Conservation (phyloP, 2,797 vertebrate genomes). For the Denticeps clupeoides region DNA sequence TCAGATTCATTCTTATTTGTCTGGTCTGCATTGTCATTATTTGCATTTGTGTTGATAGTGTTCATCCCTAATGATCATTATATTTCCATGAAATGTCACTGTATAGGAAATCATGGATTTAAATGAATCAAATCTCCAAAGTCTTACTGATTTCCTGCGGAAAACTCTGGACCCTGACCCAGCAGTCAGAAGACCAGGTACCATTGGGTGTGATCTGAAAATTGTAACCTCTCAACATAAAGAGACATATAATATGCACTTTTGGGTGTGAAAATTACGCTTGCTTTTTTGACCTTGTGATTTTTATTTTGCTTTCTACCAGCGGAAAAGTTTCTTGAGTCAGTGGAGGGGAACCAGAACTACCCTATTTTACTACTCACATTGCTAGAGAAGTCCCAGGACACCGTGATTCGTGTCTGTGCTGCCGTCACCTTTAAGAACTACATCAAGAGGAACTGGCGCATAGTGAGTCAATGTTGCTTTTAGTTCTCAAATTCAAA, state of each 20-base stretch:
- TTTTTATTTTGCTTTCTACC: background rate
- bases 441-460: slow-evolving; percentile 98
- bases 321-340: slow-evolving; percentile 97
- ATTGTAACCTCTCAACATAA: too few relatives aligned
- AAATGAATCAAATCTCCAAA: slow-evolving; percentile 89
- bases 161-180: slow-evolving; percentile 95
- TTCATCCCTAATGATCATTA: too few relatives aligned
- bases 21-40: background rate
- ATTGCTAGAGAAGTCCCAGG: slow-evolving; percentile 87
- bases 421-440: slow-evolving; percentile 97
- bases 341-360: slow-evolving; percentile 91
- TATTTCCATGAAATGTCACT: too few relatives aligned
- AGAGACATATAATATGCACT: too few relatives aligned
- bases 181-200: slow-evolving; percentile 86
- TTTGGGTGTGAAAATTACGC: too few relatives aligned
- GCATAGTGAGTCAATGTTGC: slow-evolving; percentile 81
- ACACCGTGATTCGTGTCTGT: slow-evolving; percentile 92
- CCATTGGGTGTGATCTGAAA: slow-evolving; percentile 89
- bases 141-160: slow-evolving; percentile 84
- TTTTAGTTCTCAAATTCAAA: background rate
- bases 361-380: slow-evolving; percentile 86
- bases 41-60: slow-evolving; percentile 8
- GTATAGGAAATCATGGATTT: slow-evolving; percentile 75
- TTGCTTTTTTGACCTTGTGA: background rate
- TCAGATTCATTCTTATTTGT: background rate